Evolutionary conservation across 92 coral and sea anemone genomes (phyloP), one percentile per base, ranked within the genome.

Genomic region (Paragorgia papillata): DNA sequence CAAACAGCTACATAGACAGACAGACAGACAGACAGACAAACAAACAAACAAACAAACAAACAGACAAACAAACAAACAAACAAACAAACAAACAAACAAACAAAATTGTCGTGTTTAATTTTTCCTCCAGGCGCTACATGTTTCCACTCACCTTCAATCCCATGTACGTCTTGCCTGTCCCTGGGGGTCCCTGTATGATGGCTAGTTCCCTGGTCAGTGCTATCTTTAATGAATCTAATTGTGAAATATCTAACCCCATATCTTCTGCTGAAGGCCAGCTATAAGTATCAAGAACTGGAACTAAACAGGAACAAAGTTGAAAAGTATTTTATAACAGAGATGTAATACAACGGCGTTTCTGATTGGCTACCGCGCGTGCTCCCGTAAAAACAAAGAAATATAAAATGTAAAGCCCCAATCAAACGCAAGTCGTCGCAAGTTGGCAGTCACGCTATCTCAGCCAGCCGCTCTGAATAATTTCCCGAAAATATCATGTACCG

Each of bases 131-230:
- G 22, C 28, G 22, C 40, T 25, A 62, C 25, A n/a, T 34, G n/a
- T n/a, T n/a, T n/a, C n/a, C n/a, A n/a, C n/a, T 24, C 20, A 69
- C 78, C 64, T 71, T 71, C 19, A 93, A 86, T 9, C 97, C 98
- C 73, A 94, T 87, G 67, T 85, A 93, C 3, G 97, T 93, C 79
- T 93, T 93, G 0, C 97, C 97, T 9, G 97, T 93, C 9, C 97
- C 97, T 0, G 97, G 97, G 0, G 97, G 97, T 64, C 97, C 97
- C 75, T 93, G 97, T 54, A 93, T 93, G 25, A 93, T 91, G 3
- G 94, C 90, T 17, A 93, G 89, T 85, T 93, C 97, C 49, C 83
- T 90, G 65, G 97, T 93, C 75, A 93, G 79, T 51, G 96, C 97
- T 79, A 84, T 87, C 74, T 93, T 87, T 22, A 93, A 75, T 21